A percentile compares a stretch with the other conserved stretches of the same genome.
Evolutionary conservation across 2,797 vertebrate genomes (phyloP).

Genomic region (Furcifer pardalis): DNA sequence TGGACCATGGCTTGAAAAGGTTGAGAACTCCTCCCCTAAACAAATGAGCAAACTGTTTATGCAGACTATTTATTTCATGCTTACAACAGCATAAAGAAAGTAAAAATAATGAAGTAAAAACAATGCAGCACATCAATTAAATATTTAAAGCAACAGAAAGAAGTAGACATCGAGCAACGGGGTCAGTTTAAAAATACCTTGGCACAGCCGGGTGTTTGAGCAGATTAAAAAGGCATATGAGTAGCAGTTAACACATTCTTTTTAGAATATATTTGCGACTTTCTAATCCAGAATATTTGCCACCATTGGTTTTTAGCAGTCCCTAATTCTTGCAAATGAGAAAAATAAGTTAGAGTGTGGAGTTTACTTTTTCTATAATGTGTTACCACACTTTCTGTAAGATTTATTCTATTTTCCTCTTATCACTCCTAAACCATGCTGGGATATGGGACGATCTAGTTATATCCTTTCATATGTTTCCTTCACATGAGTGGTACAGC

Average conservation of each 20-base stretch:
- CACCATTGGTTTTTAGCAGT: not conserved
- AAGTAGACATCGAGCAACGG: not conserved
- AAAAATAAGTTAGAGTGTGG: not conserved
- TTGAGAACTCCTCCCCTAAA: no score
- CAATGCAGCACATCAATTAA: not conserved
- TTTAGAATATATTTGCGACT: not conserved
- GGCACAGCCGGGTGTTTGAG: not conserved
- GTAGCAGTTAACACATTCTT: not conserved
- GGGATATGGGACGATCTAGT: not conserved
- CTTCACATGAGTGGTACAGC: not conserved
- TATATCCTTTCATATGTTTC: not conserved
- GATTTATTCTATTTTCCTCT: not conserved
- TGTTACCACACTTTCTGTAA: not conserved
- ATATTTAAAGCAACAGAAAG: not conserved
- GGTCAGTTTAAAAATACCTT: not conserved
- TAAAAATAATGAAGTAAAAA: not conserved
- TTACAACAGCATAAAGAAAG: no score
- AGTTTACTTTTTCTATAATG: not conserved
- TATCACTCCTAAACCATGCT: not conserved
- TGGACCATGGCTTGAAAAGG: no score
- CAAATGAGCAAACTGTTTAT: not conserved
- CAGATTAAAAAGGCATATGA: not conserved
- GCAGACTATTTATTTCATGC: not conserved
- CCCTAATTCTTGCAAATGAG: not conserved
- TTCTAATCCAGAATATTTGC: not conserved